Percentiles rank a stretch among this genome's conserved stretches.
These are phyloP conservation scores for Hetaerina americana DNA, from an alignment of 1,140 invertebrate species.

Conservation along the genomic window DNA sequence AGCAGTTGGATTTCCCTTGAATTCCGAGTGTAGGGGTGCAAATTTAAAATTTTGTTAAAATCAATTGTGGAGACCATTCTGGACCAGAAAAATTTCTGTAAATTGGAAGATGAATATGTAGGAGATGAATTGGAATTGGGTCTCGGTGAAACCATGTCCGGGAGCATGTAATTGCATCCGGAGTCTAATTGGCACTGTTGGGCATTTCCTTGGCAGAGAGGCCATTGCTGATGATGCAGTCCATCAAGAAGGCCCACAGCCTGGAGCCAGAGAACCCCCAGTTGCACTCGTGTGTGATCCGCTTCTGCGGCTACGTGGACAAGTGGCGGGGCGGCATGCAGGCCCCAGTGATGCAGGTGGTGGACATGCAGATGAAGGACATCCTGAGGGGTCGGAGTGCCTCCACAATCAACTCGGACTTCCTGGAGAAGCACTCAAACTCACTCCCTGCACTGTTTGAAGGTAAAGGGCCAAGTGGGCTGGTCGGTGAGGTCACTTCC, in stretches of 20 bases:
- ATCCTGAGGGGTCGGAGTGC: conserved; percentile 48
- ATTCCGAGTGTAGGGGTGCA: no score
- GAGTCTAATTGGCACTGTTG: no score
- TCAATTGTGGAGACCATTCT: no score
- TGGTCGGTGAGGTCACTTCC: no score
- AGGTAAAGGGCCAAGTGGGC: no score
- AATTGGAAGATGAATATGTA: no score
- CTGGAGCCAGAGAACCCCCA: conserved; percentile 60
- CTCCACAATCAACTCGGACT: conserved; percentile 54
- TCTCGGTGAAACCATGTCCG: no score
- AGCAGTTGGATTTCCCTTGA: no score
- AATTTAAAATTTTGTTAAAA: no score
- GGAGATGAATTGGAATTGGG: no score
- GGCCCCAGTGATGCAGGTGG: conserved; percentile 53
- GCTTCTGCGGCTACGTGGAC: conserved; percentile 42
- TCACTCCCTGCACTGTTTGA: conserved; percentile 57
- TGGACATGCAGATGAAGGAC: conserved; percentile 53
- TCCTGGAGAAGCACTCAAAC: conserved; percentile 42
- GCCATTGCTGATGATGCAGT: conserved; percentile 76
- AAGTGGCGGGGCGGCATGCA: conserved; percentile 31
- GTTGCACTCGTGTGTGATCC: conserved; percentile 70
- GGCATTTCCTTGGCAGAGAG: conserved; percentile 37
- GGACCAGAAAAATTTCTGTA: no score
- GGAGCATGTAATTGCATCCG: no score
- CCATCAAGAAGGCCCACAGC: conserved; percentile 70